phyloP scores from a whole-genome alignment of 2,888 invertebrate species.

The Ormyrus thymus region DNA sequence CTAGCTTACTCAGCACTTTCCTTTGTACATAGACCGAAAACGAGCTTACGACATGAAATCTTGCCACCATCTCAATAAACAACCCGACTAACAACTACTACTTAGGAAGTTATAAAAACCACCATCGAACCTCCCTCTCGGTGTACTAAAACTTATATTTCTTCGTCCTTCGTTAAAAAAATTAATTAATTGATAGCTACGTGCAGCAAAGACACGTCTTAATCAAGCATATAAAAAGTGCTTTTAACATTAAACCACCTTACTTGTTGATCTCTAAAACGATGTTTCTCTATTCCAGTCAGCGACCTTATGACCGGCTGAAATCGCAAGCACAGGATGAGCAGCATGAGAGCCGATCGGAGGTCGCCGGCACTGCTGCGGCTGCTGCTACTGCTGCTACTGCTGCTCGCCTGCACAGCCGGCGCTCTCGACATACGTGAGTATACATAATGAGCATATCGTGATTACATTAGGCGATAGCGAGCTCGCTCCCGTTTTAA shows the following conservation, averaged over 20 bases:
- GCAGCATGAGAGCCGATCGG: constrained; percentile 71
- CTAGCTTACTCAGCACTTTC: constrained; percentile 18
- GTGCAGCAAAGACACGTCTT: too few relatives aligned
- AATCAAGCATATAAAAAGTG: too few relatives aligned
- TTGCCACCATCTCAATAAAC: too few relatives aligned
- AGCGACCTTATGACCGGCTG: constrained; percentile 66
- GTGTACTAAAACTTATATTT: neutral
- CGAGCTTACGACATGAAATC: constrained; percentile 21
- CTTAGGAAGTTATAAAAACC: too few relatives aligned
- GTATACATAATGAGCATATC: constrained; percentile 59
- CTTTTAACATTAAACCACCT: too few relatives aligned
- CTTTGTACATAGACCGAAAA: neutral
- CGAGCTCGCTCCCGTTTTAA: neutral
- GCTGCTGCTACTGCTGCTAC: constrained; percentile 64
- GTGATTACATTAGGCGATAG: constrained; percentile 56
- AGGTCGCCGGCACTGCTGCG: constrained; percentile 47
- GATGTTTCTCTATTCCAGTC: constrained; percentile 58
- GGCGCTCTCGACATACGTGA: constrained; percentile 68
- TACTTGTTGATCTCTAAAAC: too few relatives aligned
- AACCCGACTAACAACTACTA: too few relatives aligned
- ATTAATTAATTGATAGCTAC: too few relatives aligned
- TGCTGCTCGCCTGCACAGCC: constrained; percentile 29
- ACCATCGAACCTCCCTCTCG: neutral
- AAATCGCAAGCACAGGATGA: constrained; percentile 64
- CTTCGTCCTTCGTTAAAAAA: neutral